Percentiles rank a stretch among this genome's conserved stretches.
These are phyloP conservation scores for Ephialtes manifestator DNA, from an alignment of 2,888 invertebrate species.

Conservation along the genomic window DNA sequence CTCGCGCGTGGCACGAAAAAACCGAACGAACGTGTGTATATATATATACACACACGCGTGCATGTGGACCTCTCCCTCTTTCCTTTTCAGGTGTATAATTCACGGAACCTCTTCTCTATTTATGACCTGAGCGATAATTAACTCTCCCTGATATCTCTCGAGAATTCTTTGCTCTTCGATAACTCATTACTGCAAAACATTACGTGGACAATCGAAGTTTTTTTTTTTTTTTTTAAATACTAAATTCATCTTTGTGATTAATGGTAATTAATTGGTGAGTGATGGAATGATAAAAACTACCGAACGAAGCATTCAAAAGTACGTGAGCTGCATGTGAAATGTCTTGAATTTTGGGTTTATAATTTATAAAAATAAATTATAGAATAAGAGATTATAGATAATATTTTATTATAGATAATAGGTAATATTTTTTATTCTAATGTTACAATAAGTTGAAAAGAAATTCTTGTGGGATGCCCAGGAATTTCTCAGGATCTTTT, in stretches of 20 bases:
- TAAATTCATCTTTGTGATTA: conserved; percentile 71
- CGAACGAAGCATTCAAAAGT: conserved; percentile 53
- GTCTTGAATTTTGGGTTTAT: no score
- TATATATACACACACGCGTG: conserved; percentile 18
- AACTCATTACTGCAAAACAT: conserved; percentile 51
- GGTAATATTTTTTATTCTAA: no score
- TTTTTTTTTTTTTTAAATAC: not conserved
- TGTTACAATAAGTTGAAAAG: no score
- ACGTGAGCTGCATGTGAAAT: conserved; percentile 60
- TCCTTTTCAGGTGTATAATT: conserved; percentile 50
- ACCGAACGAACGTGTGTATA: conserved; percentile 41
- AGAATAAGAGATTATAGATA: not conserved
- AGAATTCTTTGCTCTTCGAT: conserved; percentile 48
- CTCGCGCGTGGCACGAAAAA: conserved; percentile 69
- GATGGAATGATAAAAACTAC: not conserved
- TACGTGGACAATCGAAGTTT: conserved; percentile 29
- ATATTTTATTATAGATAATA: not conserved
- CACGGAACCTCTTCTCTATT: conserved; percentile 59
- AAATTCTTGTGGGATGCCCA: no score
- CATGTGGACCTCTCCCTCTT: conserved; percentile 26
- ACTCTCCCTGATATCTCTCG: conserved; percentile 52
- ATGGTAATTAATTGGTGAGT: conserved; percentile 77
- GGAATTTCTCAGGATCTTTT: no score
- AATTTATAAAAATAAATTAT: not conserved
- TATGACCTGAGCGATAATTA: conserved; percentile 64